These are phyloP conservation scores for Eidolon helvum DNA, from an alignment of 2,113 vertebrate genomes.

Conservation along the genomic window DNA sequence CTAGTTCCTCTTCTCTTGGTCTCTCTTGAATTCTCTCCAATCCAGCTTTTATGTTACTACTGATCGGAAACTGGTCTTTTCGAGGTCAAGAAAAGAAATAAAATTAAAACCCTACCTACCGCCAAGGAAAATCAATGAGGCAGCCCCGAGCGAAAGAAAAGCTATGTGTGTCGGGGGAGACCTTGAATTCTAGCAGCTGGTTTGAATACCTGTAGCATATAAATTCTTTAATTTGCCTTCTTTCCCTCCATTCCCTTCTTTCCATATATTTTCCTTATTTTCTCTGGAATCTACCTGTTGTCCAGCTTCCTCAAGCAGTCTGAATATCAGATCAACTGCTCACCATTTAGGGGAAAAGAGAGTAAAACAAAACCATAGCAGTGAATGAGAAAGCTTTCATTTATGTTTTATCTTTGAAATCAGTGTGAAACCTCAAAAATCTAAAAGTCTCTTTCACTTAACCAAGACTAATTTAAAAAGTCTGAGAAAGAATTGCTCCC, in stretches of 20 bases:
- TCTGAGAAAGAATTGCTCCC: background rate
- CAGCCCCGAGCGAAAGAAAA: background rate
- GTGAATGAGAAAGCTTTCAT: background rate
- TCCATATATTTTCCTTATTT: background rate
- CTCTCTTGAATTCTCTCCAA: background rate
- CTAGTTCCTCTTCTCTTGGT: background rate
- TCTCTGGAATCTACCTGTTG: background rate
- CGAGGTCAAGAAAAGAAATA: background rate
- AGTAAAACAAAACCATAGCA: background rate
- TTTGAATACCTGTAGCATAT: background rate
- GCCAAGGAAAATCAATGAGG: background rate
- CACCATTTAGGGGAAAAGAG: background rate
- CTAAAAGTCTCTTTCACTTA: background rate
- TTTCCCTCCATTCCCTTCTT: background rate
- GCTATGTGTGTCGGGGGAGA: no score
- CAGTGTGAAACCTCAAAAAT: conserved; percentile 2
- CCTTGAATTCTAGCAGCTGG: background rate
- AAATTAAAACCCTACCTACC: background rate
- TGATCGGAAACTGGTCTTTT: background rate
- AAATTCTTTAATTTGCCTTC: background rate
- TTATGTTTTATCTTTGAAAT: background rate
- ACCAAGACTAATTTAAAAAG: background rate
- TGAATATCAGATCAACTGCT: background rate
- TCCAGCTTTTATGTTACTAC: background rate
- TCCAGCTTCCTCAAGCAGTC: background rate